These are phyloP conservation scores for Lottia scabra DNA, from an alignment of 2,888 invertebrate species.

Conservation along the genomic window DNA sequence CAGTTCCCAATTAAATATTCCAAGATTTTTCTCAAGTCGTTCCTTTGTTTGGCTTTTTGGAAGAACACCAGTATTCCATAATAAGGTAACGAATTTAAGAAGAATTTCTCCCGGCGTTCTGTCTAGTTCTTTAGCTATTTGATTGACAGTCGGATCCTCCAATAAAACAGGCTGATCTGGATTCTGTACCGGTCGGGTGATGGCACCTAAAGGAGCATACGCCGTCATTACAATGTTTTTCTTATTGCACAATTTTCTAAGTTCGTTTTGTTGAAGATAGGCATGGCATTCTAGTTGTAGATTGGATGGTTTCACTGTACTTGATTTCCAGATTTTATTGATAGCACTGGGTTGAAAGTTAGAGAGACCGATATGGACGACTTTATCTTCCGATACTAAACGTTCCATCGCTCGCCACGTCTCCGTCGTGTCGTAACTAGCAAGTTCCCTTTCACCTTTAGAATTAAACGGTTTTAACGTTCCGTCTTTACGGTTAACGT, in stretches of 20 bases:
- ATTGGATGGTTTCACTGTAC: conserved; percentile 45
- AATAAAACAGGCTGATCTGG: conserved; percentile 29
- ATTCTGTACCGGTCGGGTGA: conserved; percentile 22
- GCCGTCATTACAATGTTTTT: conserved; percentile 45
- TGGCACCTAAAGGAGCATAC: conserved; percentile 49
- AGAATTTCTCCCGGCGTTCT: conserved; percentile 53
- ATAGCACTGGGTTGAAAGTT: conserved; percentile 51
- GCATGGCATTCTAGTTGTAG: conserved; percentile 56
- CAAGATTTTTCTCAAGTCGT: conserved; percentile 49
- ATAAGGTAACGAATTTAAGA: conserved; percentile 42
- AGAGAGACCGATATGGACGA: conserved; percentile 51
- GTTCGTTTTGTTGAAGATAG: conserved; percentile 44
- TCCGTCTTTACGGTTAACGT: conserved; percentile 41
- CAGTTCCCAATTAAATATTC: conserved; percentile 43
- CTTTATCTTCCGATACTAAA: conserved; percentile 35
- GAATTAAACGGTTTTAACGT: conserved; percentile 27
- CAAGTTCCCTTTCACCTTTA: conserved; percentile 35
- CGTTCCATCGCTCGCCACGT: conserved; percentile 51
- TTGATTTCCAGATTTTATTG: conserved; percentile 36
- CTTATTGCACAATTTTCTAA: conserved; percentile 40
- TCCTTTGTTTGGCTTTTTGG: conserved; percentile 44
- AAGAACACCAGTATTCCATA: conserved; percentile 46
- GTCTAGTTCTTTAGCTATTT: conserved; percentile 39
- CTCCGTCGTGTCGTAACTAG: conserved; percentile 37
- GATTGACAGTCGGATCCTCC: conserved; percentile 33